phyloP scores from a whole-genome alignment of 2,113 vertebrate genomes.

The Lonchura striata region DNA sequence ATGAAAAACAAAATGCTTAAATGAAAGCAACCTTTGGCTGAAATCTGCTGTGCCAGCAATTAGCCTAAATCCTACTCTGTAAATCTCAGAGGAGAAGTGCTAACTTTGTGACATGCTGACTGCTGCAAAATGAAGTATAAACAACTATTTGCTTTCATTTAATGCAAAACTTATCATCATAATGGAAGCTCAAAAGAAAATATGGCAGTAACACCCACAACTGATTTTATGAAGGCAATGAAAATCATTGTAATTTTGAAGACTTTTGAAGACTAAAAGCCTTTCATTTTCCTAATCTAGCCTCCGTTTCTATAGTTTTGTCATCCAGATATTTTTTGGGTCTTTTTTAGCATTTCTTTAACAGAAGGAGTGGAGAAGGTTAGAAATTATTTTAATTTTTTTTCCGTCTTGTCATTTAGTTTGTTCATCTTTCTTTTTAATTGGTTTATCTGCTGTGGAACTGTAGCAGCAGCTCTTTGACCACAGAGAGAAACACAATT shows the following conservation, averaged over 20 bases:
- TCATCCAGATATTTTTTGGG: neutral
- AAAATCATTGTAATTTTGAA: neutral
- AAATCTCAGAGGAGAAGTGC: slow-evolving; percentile 56
- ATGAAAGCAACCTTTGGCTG: slow-evolving; percentile 62
- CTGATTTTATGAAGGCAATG: slow-evolving; percentile 41
- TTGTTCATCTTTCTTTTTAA: neutral
- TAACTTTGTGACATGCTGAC: slow-evolving; percentile 50
- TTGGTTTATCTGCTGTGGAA: neutral
- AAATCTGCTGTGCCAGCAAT: slow-evolving; percentile 56
- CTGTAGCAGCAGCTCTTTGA: neutral
- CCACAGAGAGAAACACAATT: neutral
- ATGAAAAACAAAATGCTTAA: slow-evolving; percentile 63
- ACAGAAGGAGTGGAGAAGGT: neutral
- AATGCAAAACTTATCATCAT: slow-evolving; percentile 55
- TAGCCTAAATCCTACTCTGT: slow-evolving; percentile 59
- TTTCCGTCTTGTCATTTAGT: neutral
- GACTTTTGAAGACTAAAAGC: neutral
- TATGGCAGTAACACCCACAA: slow-evolving; percentile 4
- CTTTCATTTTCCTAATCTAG: neutral
- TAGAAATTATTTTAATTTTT: neutral
- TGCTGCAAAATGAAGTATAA: slow-evolving; percentile 39
- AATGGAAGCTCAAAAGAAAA: slow-evolving; percentile 58
- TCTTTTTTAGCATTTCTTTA: neutral
- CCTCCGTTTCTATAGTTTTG: neutral
- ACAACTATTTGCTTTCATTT: slow-evolving; percentile 55